phyloP scores from a whole-genome alignment of 2,113 vertebrate genomes.

The Apistogramma diplotaenia region DNA sequence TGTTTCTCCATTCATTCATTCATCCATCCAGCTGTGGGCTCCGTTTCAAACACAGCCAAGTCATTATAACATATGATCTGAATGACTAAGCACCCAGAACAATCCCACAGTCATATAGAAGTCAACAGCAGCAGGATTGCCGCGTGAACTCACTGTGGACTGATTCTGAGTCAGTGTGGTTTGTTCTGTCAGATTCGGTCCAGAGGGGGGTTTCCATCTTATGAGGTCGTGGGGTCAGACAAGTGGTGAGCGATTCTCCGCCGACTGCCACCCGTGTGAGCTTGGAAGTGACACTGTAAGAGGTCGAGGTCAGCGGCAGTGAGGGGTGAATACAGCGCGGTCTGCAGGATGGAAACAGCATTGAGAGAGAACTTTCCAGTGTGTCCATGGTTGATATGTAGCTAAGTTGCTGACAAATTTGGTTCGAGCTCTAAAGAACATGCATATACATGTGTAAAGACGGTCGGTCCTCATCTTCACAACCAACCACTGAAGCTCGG shows the following conservation, averaged over 20 bases:
- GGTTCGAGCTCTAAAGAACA: not conserved
- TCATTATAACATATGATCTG: slow-evolving; percentile 44
- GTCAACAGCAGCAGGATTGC: slow-evolving; percentile 41
- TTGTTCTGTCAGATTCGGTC: not conserved
- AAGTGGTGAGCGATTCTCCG: slow-evolving; percentile 15
- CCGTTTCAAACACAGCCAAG: slow-evolving; percentile 1
- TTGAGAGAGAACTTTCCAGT: not conserved
- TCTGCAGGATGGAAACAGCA: not conserved
- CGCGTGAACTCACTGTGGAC: slow-evolving; percentile 31
- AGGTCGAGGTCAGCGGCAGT: not conserved
- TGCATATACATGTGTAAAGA: not conserved
- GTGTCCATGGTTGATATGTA: not conserved
- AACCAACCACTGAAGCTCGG: slow-evolving; percentile 55
- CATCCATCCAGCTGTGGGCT: not conserved
- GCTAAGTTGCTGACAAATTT: no score
- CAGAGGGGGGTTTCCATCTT: slow-evolving; percentile 14
- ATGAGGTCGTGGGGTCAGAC: slow-evolving; percentile 42
- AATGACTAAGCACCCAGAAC: slow-evolving; percentile 48
- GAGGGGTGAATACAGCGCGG: slow-evolving; percentile 6
- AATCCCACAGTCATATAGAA: slow-evolving; percentile 50
- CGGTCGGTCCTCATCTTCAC: slow-evolving; percentile 10
- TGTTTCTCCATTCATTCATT: slow-evolving; percentile 13
- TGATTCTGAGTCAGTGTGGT: slow-evolving; percentile 37
- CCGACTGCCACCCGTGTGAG: slow-evolving; percentile 3
- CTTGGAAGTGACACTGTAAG: not conserved